Evolutionary conservation across 2,888 invertebrate genomes (phyloP).

Genomic region (Hemithea aestivaria): DNA sequence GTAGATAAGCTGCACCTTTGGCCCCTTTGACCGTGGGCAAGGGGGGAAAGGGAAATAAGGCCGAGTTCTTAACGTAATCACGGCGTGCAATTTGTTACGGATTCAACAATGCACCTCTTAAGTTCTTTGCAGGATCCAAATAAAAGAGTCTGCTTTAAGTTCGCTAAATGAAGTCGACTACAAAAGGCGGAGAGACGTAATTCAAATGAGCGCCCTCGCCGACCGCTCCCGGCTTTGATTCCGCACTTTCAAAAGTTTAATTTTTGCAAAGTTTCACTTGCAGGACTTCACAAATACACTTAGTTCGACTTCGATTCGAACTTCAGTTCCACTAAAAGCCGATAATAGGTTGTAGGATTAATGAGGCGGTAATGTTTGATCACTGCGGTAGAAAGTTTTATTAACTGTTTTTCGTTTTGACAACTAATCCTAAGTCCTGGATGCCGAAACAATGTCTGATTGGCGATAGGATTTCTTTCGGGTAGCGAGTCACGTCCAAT

Average conservation of each 20-base stretch:
- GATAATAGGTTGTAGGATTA: conserved; percentile 27
- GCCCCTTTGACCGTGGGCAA: conserved; percentile 40
- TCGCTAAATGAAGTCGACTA: conserved; percentile 76
- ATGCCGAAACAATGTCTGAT: too few species aligned
- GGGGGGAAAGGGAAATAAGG: too few species aligned
- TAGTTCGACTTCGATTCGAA: conserved; percentile 43
- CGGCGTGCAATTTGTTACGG: conserved; percentile 73
- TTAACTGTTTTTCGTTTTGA: neutral
- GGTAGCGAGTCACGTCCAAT: too few species aligned
- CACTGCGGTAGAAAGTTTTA: conserved; percentile 6
- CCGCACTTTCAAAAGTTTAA: conserved; percentile 67
- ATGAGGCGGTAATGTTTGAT: conserved; percentile 24
- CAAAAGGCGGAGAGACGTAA: conserved; percentile 72
- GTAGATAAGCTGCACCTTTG: conserved; percentile 49
- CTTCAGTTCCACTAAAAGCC: conserved; percentile 36
- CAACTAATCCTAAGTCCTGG: neutral
- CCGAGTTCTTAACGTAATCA: conserved; percentile 66
- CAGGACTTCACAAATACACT: conserved; percentile 60
- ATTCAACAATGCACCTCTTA: conserved; percentile 77
- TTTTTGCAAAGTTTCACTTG: conserved; percentile 68
- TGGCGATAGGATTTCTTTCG: too few species aligned
- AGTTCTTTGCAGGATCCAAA: conserved; percentile 63
- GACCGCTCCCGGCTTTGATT: conserved; percentile 67
- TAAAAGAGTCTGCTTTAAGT: conserved; percentile 70
- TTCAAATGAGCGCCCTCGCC: conserved; percentile 68